Conservation (phyloP, 2,797 vertebrate genomes). For the Characodon lateralis region DNA sequence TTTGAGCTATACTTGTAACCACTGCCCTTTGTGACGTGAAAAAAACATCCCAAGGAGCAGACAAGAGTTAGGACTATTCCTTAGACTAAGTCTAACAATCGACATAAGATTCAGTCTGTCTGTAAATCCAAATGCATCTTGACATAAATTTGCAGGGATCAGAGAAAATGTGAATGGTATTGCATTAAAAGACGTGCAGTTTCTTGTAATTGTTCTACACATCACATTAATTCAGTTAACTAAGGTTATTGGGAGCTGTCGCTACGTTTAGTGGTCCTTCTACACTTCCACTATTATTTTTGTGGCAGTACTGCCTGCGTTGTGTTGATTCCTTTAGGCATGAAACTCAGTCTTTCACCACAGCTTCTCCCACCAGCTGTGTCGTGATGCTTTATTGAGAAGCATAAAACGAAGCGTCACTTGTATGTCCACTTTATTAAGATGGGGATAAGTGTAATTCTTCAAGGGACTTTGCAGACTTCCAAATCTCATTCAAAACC, state of each 20-base stretch:
- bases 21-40: not conserved
- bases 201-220: not conserved
- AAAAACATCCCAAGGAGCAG: too few species aligned
- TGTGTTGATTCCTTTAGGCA: not conserved
- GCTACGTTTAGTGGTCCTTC: not conserved
- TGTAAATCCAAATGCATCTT: not conserved
- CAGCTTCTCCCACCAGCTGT: not conserved
- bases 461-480: constrained; percentile 9
- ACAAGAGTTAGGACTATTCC: too few species aligned
- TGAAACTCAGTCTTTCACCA: not conserved
- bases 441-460: constrained; percentile 8
- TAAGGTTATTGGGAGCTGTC: not conserved
- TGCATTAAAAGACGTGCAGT: not conserved
- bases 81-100: too few species aligned
- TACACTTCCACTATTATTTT: not conserved
- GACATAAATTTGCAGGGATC: not conserved
- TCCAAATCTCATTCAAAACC: constrained; percentile 24
- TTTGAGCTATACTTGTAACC: not conserved
- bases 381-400: not conserved
- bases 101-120: not conserved
- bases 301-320: not conserved
- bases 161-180: not conserved
- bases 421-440: constrained; percentile 16
- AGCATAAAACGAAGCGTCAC: not conserved
- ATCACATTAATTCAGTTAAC: not conserved